Percentiles rank a stretch among this genome's conserved stretches.
These are phyloP conservation scores for Apus apus DNA, from an alignment of 2,113 vertebrate genomes.

Conservation along the genomic window DNA sequence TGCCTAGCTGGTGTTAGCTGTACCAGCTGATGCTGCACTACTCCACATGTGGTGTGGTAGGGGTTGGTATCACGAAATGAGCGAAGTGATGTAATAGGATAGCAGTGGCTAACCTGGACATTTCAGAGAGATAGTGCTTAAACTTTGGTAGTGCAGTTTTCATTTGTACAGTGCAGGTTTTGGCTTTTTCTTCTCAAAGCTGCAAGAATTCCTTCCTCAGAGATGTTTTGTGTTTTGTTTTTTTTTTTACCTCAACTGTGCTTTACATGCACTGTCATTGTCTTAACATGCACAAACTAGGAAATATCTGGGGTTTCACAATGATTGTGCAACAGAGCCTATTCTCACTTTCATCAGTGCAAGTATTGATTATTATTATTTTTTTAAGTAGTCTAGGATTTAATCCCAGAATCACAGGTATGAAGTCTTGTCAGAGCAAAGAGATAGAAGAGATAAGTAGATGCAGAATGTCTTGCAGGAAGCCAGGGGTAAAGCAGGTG, in stretches of 20 bases:
- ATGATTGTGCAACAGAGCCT: not conserved
- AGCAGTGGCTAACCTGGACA: not conserved
- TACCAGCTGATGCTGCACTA: not conserved
- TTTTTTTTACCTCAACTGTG: not conserved
- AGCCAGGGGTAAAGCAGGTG: not conserved
- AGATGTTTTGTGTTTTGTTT: not conserved
- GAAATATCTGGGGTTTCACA: not conserved
- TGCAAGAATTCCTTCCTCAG: not conserved
- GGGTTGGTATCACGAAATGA: not conserved
- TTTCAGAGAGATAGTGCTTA: not conserved
- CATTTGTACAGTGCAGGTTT: not conserved
- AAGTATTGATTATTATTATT: not conserved
- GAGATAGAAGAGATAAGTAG: not conserved
- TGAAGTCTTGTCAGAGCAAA: not conserved
- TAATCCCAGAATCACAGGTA: not conserved
- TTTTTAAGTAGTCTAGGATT: not conserved
- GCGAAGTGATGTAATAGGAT: not conserved
- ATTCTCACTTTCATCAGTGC: not conserved
- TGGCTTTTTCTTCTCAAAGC: not conserved
- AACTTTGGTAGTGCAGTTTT: not conserved
- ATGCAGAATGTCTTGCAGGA: slow-evolving; percentile 12
- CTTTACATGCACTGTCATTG: not conserved
- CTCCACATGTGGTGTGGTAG: not conserved
- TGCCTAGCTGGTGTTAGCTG: not conserved
- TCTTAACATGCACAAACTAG: not conserved